A percentile compares a stretch with the other conserved stretches of the same genome.
These are phyloP conservation scores for Holacanthus passer DNA, from an alignment of 2,113 vertebrate species.

Conservation along the genomic window DNA sequence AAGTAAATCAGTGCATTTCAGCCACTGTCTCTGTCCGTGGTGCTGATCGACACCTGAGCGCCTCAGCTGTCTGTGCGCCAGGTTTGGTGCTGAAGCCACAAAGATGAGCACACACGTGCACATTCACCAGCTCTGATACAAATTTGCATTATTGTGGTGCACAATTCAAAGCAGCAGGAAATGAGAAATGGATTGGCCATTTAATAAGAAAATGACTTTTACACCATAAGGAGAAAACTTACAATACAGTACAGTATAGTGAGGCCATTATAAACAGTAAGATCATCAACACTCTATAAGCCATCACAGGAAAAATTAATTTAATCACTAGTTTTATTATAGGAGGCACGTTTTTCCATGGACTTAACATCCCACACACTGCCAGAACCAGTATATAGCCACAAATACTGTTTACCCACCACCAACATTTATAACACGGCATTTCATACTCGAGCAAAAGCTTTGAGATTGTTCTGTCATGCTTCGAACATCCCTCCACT, in stretches of 20 bases:
- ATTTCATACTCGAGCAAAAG: neutral
- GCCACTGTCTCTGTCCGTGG: conserved; percentile 46
- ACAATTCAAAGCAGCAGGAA: neutral
- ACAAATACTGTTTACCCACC: neutral
- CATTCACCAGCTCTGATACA: neutral
- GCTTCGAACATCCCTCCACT: neutral
- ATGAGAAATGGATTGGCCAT: neutral
- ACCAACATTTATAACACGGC: neutral
- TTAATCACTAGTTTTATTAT: neutral
- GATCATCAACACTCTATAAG: too few species aligned
- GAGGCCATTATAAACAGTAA: neutral
- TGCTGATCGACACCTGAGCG: conserved; percentile 35
- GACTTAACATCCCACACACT: neutral
- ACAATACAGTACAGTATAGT: neutral
- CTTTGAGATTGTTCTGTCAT: neutral
- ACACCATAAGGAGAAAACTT: too few species aligned
- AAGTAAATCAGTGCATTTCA: neutral
- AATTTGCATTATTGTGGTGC: neutral
- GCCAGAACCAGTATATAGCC: neutral
- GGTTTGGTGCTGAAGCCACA: neutral
- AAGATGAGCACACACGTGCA: neutral
- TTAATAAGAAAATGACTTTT: neutral
- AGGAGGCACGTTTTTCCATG: neutral
- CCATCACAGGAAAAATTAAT: neutral
- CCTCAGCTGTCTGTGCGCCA: neutral